phyloP scores from a whole-genome alignment of 2,888 invertebrate genomes.

The Lycocerus yunnanus region DNA sequence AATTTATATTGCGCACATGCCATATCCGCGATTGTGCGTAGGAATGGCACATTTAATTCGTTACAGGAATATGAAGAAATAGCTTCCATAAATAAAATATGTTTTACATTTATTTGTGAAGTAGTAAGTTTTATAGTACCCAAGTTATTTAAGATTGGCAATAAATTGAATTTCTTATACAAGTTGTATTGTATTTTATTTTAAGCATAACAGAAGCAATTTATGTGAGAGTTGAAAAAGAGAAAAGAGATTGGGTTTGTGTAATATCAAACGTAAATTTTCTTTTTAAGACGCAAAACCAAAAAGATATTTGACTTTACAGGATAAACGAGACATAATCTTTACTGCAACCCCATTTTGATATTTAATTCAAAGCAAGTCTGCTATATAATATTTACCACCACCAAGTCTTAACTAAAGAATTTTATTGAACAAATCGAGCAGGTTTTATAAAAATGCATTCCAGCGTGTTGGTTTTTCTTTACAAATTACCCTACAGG shows the following conservation, averaged over 20 bases:
- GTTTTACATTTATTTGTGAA: not conserved
- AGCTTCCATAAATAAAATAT: not conserved
- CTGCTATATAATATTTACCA: conserved; percentile 14
- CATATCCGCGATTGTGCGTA: not conserved
- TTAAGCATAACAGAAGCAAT: not conserved
- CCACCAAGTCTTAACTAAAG: conserved; percentile 1
- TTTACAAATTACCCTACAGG: not conserved
- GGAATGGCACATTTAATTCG: not conserved
- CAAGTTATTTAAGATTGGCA: not conserved
- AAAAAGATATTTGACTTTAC: conserved; percentile 20
- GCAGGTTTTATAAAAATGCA: not conserved
- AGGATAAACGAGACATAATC: conserved; percentile 23
- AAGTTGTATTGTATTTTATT: not conserved
- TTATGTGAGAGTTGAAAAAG: not conserved
- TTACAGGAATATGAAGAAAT: not conserved
- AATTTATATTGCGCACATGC: not conserved
- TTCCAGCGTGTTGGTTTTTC: not conserved
- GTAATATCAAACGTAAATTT: conserved; percentile 17
- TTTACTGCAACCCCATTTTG: conserved; percentile 16
- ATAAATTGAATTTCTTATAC: not conserved
- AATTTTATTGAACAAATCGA: conserved; percentile 1
- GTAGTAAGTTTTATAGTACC: not conserved
- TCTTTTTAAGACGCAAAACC: not conserved
- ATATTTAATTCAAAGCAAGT: conserved; percentile 18
- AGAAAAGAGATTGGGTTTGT: not conserved